phyloP scores from a whole-genome alignment of 2,113 vertebrate species.

The Pseudorasbora parva region DNA sequence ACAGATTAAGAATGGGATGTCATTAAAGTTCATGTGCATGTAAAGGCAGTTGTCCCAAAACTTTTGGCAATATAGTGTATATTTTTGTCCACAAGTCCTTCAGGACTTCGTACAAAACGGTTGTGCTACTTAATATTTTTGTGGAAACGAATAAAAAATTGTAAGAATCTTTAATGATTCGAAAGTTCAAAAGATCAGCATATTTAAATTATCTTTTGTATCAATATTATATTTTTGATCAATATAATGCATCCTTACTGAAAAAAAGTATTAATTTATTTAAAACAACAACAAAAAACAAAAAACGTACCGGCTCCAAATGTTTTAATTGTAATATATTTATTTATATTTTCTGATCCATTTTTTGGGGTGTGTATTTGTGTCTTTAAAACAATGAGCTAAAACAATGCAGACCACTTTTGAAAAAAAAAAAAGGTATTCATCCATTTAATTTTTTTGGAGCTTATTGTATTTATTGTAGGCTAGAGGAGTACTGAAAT shows the following conservation, averaged over 20 bases:
- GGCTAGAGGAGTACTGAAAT: not conserved
- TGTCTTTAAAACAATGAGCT: not conserved
- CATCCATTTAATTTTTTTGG: not conserved
- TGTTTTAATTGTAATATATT: not conserved
- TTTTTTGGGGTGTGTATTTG: not conserved
- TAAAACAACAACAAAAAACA: too few species aligned
- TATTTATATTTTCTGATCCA: not conserved
- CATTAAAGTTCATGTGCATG: too few species aligned
- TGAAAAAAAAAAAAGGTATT: not conserved
- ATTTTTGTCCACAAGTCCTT: too few species aligned
- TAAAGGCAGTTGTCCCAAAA: too few species aligned
- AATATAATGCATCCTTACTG: not conserved
- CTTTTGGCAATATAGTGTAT: too few species aligned
- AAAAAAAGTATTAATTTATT: not conserved
- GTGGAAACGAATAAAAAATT: too few species aligned
- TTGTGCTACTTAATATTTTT: too few species aligned
- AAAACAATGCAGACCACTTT: not conserved
- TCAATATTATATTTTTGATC: not conserved
- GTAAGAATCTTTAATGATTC: too few species aligned
- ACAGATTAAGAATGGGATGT: too few species aligned
- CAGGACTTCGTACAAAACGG: too few species aligned
- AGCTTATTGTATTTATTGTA: not conserved
- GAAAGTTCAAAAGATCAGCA: not conserved
- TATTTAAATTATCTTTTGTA: not conserved
- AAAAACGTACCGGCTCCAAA: not conserved